Evolutionary conservation across 2,113 vertebrate genomes (phyloP), one percentile per base, ranked within the genome.

Genomic region (Semnornis frantzii): DNA sequence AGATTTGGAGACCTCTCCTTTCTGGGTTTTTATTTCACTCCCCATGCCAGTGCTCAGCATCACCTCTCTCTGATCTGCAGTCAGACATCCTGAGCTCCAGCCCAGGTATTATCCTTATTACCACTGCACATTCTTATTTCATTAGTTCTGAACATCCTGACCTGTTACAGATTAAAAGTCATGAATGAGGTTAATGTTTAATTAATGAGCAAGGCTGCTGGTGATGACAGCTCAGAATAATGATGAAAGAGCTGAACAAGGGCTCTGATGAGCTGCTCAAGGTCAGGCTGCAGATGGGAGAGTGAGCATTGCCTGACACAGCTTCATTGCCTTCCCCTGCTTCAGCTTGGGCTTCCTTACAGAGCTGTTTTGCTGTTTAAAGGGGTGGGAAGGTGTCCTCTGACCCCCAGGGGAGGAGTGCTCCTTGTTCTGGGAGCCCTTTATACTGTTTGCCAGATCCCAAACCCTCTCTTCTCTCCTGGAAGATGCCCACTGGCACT

Each of bases 201-300:
- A 95, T 96, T 96, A 96, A 97, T 95, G 90, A 91, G 74, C 82
- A 91, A 72, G 70, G 70, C 66, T 90, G 78, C 73, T 93, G 65
- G 5, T 73, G 62, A 76, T 76, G 95, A 69, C 87, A 95, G 60
- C 86, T 90, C 76, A 76, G 90, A 96, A 96, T 93, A 87, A 95
- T 97, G 95, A 97, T 96, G 95, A 96, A 97, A 96, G 92, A 95
- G 93, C 72, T 84, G 92, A 93, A 78, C 64, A 79, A 83, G 84
- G 77, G 63, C 95, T 78, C 81, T 71, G 57, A 93, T 3, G 7
- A 95, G 85, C 64, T 95, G 48, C 82, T 90, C 93, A 97, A 96
- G 82, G 95, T 90, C 95, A 81, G 86, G 77, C 90, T 92, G 63
- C 84, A 92, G 71, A 81, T 19, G 65, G 77, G 86, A 90, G 72